Percentiles rank a stretch among this genome's conserved stretches.
These are phyloP conservation scores for Oophaga pumilio DNA, from an alignment of 2,113 vertebrate genomes.

Conservation along the genomic window DNA sequence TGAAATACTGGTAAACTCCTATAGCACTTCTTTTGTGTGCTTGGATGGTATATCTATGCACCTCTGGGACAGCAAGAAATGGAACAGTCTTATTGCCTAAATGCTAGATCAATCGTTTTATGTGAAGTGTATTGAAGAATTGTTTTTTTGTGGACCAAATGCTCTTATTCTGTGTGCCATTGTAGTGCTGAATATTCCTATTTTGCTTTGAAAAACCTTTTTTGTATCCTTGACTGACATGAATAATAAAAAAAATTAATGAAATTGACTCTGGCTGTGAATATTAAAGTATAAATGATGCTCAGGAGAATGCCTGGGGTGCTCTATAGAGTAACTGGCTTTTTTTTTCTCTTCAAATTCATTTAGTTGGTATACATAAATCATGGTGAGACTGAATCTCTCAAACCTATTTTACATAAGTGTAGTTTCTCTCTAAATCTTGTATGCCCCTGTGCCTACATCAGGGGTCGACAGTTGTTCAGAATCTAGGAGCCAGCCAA, in stretches of 20 bases:
- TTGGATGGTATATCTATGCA: neutral
- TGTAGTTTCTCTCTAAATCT: too few species aligned
- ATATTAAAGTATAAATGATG: too few species aligned
- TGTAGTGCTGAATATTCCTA: neutral
- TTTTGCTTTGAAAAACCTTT: neutral
- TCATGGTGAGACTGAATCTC: too few species aligned
- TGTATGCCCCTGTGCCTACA: too few species aligned
- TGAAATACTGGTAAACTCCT: neutral
- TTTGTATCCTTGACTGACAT: conserved; percentile 5
- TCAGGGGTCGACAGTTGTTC: too few species aligned
- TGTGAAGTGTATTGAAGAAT: neutral
- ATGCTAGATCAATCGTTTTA: neutral
- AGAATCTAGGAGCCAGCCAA: too few species aligned
- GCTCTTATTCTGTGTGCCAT: conserved; percentile 4
- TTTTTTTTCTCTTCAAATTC: too few species aligned
- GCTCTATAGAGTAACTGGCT: too few species aligned
- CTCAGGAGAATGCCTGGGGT: too few species aligned
- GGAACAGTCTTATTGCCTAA: neutral
- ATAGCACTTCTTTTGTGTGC: neutral
- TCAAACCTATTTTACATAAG: too few species aligned
- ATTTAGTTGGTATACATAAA: too few species aligned
- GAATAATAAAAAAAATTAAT: neutral
- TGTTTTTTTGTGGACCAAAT: neutral
- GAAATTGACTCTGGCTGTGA: neutral
- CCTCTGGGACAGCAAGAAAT: neutral